These are phyloP conservation scores for Trissolcus japonicus DNA, from an alignment of 2,888 invertebrate species.

Conservation along the genomic window DNA sequence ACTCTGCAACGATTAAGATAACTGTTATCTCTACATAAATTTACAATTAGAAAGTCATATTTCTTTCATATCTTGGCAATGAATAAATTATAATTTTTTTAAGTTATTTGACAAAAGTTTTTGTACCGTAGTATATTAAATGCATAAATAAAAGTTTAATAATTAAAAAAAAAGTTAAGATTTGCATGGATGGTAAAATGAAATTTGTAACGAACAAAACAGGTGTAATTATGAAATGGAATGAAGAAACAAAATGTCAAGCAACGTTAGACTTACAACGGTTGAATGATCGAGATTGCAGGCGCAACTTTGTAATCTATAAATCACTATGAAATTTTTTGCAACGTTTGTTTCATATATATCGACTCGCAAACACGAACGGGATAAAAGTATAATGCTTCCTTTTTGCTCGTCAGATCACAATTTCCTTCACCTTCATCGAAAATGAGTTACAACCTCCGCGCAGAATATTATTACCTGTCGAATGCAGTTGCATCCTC, in stretches of 20 bases:
- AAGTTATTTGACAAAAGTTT: no score
- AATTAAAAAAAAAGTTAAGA: no score
- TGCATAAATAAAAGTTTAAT: no score
- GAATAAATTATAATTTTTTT: neutral
- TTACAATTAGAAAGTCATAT: conserved; percentile 21
- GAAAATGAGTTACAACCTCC: conserved; percentile 71
- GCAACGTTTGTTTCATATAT: conserved; percentile 9
- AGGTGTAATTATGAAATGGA: no score
- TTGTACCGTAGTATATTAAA: no score
- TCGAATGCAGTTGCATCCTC: conserved; percentile 68
- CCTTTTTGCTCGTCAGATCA: conserved; percentile 64
- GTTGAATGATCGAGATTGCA: no score
- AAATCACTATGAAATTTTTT: no score
- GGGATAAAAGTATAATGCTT: conserved; percentile 46
- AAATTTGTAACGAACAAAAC: no score
- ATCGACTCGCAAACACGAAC: conserved; percentile 41
- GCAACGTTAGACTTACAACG: no score
- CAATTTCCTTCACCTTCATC: conserved; percentile 63
- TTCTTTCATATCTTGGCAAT: neutral
- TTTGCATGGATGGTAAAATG: neutral
- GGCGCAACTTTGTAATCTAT: no score
- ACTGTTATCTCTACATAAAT: conserved; percentile 32
- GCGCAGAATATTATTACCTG: conserved; percentile 71
- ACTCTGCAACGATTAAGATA: conserved; percentile 35
- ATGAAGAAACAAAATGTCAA: no score